Conservation (phyloP, 2,797 vertebrate genomes). For the Muscicapa comitata region DNA sequence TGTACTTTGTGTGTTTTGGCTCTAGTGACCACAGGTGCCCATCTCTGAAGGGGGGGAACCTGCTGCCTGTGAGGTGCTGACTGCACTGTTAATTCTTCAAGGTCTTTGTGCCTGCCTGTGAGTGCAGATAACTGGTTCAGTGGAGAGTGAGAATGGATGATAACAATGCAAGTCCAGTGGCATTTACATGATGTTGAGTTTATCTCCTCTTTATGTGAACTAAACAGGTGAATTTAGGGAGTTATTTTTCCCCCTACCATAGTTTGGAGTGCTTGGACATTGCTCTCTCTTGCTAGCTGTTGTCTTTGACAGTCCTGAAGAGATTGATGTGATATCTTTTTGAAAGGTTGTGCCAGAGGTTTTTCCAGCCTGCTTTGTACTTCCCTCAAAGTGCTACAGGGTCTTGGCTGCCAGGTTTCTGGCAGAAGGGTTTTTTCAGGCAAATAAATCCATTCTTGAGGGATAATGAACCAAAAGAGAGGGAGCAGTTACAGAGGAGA, state of each 20-base stretch:
- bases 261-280: neutral
- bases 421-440: neutral
- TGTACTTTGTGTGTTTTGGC: neutral
- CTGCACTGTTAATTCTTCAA: neutral
- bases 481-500: neutral
- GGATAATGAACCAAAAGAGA: neutral
- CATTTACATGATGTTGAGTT: neutral
- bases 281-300: neutral
- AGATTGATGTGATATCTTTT: neutral
- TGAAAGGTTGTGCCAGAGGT: neutral
- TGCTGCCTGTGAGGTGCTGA: neutral
- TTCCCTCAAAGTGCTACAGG: neutral
- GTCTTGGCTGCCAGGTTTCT: neutral
- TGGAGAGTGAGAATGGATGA: neutral
- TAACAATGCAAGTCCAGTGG: neutral
- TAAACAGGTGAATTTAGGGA: neutral
- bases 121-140: neutral
- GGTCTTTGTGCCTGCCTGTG: neutral
- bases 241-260: rapidly evolving
- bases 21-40: neutral
- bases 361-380: neutral
- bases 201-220: neutral
- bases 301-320: neutral
- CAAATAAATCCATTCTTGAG: neutral
- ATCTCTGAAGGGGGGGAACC: neutral